Conservation (phyloP, 1,140 invertebrate genomes). For the Potamilus streckersoni region DNA sequence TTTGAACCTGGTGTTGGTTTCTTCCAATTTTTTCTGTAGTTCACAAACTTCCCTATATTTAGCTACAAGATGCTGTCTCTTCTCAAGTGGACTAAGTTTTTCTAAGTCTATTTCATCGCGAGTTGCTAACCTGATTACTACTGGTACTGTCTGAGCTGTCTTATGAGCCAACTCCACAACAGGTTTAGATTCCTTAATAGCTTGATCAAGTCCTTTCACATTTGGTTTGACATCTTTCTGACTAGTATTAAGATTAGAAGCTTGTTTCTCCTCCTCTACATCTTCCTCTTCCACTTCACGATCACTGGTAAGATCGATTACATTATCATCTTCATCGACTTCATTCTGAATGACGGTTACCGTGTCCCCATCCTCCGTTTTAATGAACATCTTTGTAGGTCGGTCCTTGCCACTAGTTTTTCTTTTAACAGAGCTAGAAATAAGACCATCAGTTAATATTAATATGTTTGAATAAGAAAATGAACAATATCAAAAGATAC, state of each 20-base stretch:
- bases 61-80: conserved; percentile 14
- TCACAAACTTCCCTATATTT: conserved; percentile 24
- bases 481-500: no score
- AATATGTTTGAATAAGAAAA: no score
- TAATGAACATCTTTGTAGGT: background rate
- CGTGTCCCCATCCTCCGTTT: conserved; percentile 19
- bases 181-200: background rate
- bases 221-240: background rate
- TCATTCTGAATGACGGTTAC: background rate
- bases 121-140: conserved; percentile 22
- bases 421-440: no score
- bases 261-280: background rate
- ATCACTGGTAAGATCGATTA: conserved; percentile 19
- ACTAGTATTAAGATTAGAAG: no score
- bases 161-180: conserved; percentile 18
- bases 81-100: conserved; percentile 17
- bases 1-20: conserved; percentile 13
- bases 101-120: conserved; percentile 22
- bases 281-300: background rate
- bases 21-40: conserved; percentile 11
- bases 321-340: background rate
- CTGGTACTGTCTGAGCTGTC: conserved; percentile 24
- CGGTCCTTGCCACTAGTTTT: no score
- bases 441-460: no score
- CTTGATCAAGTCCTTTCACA: background rate